Conservation (phyloP, 2,113 vertebrate species). For the Emydura subglobosa region DNA sequence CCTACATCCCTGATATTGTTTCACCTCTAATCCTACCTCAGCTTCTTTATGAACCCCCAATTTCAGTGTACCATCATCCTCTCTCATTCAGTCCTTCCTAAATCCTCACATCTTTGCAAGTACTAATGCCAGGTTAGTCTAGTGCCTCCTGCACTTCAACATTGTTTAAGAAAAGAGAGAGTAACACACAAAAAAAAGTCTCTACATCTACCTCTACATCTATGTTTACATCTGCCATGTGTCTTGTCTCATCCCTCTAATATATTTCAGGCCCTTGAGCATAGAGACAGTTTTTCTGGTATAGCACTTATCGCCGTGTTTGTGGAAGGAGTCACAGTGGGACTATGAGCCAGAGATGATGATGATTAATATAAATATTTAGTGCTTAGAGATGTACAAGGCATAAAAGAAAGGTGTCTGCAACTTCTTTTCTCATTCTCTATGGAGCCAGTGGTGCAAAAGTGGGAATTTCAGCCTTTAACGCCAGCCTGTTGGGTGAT, state of each 20-base stretch:
- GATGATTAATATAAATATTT: neutral
- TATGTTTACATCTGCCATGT: accelerated
- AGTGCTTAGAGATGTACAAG: neutral
- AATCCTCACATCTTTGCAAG: neutral
- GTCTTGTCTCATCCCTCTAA: neutral
- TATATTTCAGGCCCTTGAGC: neutral
- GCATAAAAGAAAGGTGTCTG: neutral
- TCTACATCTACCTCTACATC: neutral
- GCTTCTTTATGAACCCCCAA: neutral
- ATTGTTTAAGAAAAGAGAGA: neutral
- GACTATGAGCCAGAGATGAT: neutral
- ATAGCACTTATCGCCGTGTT: neutral
- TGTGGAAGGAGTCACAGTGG: neutral
- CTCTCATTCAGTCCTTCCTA: neutral
- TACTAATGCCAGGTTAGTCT: neutral
- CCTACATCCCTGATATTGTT: neutral
- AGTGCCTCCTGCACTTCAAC: neutral
- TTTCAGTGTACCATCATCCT: neutral
- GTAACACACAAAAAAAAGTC: neutral
- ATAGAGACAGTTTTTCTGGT: neutral
- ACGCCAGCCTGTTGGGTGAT: constrained; percentile 33
- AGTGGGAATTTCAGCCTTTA: neutral
- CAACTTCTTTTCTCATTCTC: neutral
- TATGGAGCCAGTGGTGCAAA: neutral
- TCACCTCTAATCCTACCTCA: neutral